Conservation (phyloP, 92 coral and sea anemone species). For the Siderastrea radians region DNA sequence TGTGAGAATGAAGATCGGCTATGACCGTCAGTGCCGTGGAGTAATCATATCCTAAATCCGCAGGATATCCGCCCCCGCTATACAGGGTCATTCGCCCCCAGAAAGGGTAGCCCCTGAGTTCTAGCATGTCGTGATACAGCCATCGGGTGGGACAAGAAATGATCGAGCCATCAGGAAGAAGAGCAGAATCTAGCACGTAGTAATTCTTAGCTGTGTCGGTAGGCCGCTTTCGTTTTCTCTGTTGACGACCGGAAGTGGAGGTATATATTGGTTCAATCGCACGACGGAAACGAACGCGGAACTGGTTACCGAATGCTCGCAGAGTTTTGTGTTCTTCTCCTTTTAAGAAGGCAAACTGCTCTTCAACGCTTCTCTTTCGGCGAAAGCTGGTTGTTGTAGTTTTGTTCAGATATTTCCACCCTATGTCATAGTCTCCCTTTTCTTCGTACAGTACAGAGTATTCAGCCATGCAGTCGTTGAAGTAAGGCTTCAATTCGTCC, state of each 20-base stretch:
- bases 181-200: constrained; percentile 78
- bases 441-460: constrained; percentile 73
- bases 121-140: constrained; percentile 72
- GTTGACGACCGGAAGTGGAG: constrained; percentile 87
- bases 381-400: constrained; percentile 41
- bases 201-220: constrained; percentile 71
- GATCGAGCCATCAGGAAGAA: constrained; percentile 82
- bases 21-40: constrained; percentile 86
- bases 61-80: constrained; percentile 92
- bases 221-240: constrained; percentile 70
- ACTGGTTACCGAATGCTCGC: constrained; percentile 25
- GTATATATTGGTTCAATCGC: constrained; percentile 89
- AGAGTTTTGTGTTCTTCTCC: constrained; percentile 42
- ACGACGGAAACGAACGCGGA: constrained; percentile 75
- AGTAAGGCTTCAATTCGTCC: constrained; percentile 33
- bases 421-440: constrained; percentile 62
- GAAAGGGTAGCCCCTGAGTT: constrained; percentile 93
- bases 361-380: constrained; percentile 76
- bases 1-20: constrained; percentile 91
- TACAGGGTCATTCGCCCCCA: constrained; percentile 87
- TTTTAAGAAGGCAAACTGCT: constrained; percentile 71
- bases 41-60: constrained; percentile 94
- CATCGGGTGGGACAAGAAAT: constrained; percentile 93
- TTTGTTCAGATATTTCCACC: constrained; percentile 80
- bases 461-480: constrained; percentile 69